Conservation (phyloP, 35 echinoderm and acorn worm genomes). For the Nesometra sesokonis region DNA sequence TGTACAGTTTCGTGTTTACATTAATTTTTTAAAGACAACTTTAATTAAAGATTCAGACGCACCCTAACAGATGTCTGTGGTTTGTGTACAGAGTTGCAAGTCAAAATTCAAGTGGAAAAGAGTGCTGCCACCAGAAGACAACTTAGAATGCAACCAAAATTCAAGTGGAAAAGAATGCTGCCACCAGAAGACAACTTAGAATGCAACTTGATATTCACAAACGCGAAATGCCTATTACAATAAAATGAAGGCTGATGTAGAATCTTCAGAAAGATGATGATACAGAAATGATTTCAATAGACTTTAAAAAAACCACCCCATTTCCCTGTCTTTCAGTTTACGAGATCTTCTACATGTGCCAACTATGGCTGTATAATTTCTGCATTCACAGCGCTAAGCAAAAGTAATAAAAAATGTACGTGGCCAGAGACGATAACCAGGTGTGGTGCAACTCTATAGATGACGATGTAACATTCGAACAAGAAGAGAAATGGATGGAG, state of each 20-base stretch:
- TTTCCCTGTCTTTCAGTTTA: conserved; percentile 13
- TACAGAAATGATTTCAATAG: background rate
- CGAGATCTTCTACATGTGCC: conserved; percentile 15
- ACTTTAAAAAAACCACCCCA: conserved; percentile 3
- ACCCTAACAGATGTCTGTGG: conserved; percentile 16
- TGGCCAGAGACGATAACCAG: conserved; percentile 7
- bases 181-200: background rate
- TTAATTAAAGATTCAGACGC: conserved; percentile 21
- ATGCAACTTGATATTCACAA: conserved; percentile 1
- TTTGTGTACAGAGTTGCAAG: background rate
- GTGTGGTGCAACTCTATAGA: conserved; percentile 11
- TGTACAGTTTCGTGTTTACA: background rate
- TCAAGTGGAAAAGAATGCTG: background rate
- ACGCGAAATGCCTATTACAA: background rate
- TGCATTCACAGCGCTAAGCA: background rate
- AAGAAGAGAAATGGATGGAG: conserved; percentile 49
- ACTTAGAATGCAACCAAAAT: conserved; percentile 5
- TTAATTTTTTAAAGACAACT: conserved; percentile 21
- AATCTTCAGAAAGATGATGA: background rate
- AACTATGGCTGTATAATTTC: conserved; percentile 1
- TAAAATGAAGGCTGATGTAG: background rate
- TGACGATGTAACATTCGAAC: conserved; percentile 27
- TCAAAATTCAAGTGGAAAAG: conserved; percentile 5
- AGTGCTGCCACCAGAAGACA: background rate
- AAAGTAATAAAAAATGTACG: background rate